Percentiles rank a stretch among this genome's conserved stretches.
These are phyloP conservation scores for Sylvia borin DNA, from an alignment of 2,797 vertebrate genomes.

Conservation along the genomic window DNA sequence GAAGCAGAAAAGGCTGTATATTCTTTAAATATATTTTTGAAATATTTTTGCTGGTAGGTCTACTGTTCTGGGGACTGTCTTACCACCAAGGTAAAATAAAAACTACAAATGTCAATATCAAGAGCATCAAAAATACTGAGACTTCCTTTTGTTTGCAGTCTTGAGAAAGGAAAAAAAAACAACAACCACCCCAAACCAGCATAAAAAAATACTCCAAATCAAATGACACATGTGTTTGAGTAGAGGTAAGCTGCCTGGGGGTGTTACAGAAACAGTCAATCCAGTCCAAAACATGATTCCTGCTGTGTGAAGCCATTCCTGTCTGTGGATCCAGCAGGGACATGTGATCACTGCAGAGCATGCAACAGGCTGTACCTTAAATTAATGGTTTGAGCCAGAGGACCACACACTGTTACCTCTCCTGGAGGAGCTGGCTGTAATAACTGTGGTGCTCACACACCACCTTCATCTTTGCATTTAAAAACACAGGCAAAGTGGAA, in stretches of 20 bases:
- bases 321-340: not conserved
- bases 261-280: not conserved
- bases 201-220: not conserved
- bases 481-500: not conserved
- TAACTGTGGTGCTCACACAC: not conserved
- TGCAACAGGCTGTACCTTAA: not conserved
- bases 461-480: not conserved
- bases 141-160: not conserved
- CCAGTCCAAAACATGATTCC: not conserved
- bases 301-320: not conserved
- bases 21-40: not conserved
- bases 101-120: not conserved
- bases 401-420: fast-evolving
- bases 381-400: not conserved
- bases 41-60: not conserved
- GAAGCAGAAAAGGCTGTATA: not conserved
- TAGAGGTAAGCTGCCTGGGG: not conserved
- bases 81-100: not conserved
- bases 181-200: not conserved
- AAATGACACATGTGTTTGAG: not conserved
- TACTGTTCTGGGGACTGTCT: not conserved
- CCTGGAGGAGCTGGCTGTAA: not conserved
- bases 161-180: not conserved
- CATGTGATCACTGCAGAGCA: fast-evolving
- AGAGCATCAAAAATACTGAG: not conserved